phyloP scores from a whole-genome alignment of 2,113 vertebrate genomes.

The Atractosteus spatula region DNA sequence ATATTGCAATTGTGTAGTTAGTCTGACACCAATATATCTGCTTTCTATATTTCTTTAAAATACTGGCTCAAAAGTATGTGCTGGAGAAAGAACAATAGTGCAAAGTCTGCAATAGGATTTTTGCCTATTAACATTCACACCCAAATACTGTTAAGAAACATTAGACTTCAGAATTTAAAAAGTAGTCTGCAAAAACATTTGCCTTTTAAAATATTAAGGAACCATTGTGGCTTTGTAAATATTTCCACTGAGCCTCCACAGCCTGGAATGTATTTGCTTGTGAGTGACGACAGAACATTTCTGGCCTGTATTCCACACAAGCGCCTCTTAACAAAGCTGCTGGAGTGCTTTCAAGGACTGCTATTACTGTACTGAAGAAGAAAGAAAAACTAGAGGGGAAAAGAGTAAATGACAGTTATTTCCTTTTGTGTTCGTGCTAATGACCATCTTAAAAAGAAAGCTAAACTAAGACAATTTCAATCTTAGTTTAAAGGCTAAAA shows the following conservation, averaged over 20 bases:
- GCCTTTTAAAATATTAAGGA: conserved; percentile 26
- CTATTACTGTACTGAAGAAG: not conserved
- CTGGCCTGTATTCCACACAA: conserved; percentile 32
- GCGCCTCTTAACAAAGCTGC: conserved; percentile 22
- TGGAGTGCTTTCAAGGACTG: not conserved
- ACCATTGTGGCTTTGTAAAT: conserved; percentile 27
- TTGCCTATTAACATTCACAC: too few species aligned
- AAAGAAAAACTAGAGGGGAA: not conserved
- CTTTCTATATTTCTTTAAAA: too few species aligned
- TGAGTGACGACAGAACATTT: conserved; percentile 38
- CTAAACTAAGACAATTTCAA: not conserved
- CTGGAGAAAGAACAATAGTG: too few species aligned
- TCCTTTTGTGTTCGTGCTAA: not conserved
- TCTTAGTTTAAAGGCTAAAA: too few species aligned
- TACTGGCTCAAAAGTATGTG: too few species aligned
- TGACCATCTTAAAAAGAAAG: not conserved
- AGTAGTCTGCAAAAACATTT: too few species aligned
- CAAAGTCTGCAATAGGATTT: too few species aligned
- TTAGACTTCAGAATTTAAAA: too few species aligned
- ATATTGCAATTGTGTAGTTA: too few species aligned
- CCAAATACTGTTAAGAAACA: too few species aligned
- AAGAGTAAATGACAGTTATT: not conserved
- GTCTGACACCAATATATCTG: too few species aligned
- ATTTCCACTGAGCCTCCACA: conserved; percentile 45
- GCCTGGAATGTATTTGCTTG: conserved; percentile 42